These are phyloP conservation scores for Rutpela maculata DNA, from an alignment of 2,888 invertebrate genomes.

Conservation along the genomic window DNA sequence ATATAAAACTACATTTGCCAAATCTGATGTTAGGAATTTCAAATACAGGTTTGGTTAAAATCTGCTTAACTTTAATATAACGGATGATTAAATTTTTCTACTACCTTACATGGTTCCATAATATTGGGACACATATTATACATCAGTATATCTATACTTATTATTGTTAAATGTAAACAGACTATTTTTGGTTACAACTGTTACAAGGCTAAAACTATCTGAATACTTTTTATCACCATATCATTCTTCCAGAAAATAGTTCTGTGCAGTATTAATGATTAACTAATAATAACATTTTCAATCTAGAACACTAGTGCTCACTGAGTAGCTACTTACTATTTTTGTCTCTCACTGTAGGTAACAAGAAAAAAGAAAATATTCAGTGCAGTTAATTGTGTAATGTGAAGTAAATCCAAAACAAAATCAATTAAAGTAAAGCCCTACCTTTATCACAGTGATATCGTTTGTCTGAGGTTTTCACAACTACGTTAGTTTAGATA, in stretches of 20 bases:
- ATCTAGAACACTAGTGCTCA: not conserved
- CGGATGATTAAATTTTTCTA: too few species aligned
- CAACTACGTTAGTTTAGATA: conserved; percentile 7
- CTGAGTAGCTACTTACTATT: too few species aligned
- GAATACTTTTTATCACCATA: not conserved
- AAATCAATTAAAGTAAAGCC: not conserved
- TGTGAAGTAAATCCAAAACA: not conserved
- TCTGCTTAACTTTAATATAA: too few species aligned
- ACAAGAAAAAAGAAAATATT: too few species aligned
- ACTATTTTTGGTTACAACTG: not conserved
- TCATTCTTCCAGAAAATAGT: not conserved
- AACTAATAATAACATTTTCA: not conserved
- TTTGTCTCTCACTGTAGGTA: too few species aligned
- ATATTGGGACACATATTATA: too few species aligned
- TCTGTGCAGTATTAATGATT: not conserved
- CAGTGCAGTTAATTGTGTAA: not conserved
- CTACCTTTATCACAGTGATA: conserved; percentile 32
- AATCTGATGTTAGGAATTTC: too few species aligned
- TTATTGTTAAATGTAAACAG: not conserved
- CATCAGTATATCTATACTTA: not conserved
- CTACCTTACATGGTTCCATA: too few species aligned
- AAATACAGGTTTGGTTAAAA: too few species aligned
- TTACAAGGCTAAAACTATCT: not conserved
- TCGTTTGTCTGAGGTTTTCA: conserved; percentile 19
- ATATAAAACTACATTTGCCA: too few species aligned